Base-by-base conservation (phyloP, 2,113 vertebrate species). In the Ammodytes dubius region DNA sequence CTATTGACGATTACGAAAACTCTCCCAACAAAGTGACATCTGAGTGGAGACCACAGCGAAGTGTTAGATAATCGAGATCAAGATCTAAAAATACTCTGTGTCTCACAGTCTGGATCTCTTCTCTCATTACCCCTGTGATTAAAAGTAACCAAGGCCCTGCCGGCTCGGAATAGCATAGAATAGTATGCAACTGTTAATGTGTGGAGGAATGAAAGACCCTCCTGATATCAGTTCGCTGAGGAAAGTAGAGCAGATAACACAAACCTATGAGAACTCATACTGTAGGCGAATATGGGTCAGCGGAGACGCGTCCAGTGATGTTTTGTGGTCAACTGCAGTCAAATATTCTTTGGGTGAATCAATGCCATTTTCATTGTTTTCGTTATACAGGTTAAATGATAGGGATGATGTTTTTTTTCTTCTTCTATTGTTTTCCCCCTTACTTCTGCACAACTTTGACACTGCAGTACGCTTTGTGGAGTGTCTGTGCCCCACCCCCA, bases 41-140 rank as follows among this genome's bases (percentile, higher is more conserved):
- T 74, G 83, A 80, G 27, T 27, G 79, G 79, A 83, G 78, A 91
- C 80, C 65, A 53, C 77, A 87, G 76, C 74, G 45, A 79, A 70
- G 86, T 74, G 68, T 93, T 90, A 77, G 92, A 92, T 89, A 92
- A 90, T 92, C 88, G 87, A 90, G 84, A 81, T 88, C 84, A 71
- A 85, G 59, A 82, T 92, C 94, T 95, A 95, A 94, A 94, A 95
- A 95, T 95, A 95, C 77, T 64, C 70, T 1, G 4, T 87, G 87
- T 95, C 91, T 94, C 89, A 88, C 85, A 87, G 90, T 89, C 91
- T 89, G 81, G 81, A 91, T 92, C 84, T 88, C 89, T 85, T 93
- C 90, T 93, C 94, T 93, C 88, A 89, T 95, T 94, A 94, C 92
- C 84, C 79, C 79, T 89, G 88, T 95, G 95, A 95, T 95, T 95